Percentiles rank a stretch among this genome's conserved stretches.
Conservation (phyloP, 2,888 invertebrate genomes). For the Malthinus seriepunctatus region DNA sequence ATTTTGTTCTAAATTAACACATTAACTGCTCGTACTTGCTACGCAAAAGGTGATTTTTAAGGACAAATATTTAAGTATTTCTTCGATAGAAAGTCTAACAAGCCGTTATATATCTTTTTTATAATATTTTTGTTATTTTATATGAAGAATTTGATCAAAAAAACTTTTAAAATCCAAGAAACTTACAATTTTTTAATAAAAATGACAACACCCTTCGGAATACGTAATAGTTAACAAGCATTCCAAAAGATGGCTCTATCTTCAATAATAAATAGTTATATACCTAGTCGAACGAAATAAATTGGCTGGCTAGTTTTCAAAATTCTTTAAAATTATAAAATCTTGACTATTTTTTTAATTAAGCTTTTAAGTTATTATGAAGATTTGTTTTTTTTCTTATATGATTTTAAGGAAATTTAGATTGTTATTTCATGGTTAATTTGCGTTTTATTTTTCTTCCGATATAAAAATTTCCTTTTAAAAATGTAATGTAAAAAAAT, state of each 20-base stretch:
- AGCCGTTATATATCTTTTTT: slow-evolving; percentile 20
- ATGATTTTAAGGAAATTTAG: no score
- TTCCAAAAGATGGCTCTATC: slow-evolving; percentile 17
- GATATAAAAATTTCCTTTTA: no score
- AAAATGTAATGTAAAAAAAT: no score
- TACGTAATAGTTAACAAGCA: slow-evolving; percentile 14
- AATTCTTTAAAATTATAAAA: no score
- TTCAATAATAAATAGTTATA: slow-evolving; percentile 3
- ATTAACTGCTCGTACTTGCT: slow-evolving; percentile 22
- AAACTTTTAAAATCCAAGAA: slow-evolving; percentile 41
- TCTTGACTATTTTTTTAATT: no score
- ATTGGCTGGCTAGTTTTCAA: no score
- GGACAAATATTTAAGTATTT: slow-evolving; percentile 6
- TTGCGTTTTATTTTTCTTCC: no score
- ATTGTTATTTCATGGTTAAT: no score
- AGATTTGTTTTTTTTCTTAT: no score
- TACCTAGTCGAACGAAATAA: neutral
- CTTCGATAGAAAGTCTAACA: slow-evolving; percentile 3
- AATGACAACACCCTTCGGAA: slow-evolving; percentile 51
- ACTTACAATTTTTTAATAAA: slow-evolving; percentile 51
- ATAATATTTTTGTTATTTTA: slow-evolving; percentile 11
- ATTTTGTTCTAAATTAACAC: slow-evolving; percentile 6
- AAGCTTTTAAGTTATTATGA: no score
- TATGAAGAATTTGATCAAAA: slow-evolving; percentile 21
- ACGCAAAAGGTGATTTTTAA: slow-evolving; percentile 22